Evolutionary conservation across 2,888 invertebrate genomes (phyloP).

Genomic region (Limenitis arthemis): DNA sequence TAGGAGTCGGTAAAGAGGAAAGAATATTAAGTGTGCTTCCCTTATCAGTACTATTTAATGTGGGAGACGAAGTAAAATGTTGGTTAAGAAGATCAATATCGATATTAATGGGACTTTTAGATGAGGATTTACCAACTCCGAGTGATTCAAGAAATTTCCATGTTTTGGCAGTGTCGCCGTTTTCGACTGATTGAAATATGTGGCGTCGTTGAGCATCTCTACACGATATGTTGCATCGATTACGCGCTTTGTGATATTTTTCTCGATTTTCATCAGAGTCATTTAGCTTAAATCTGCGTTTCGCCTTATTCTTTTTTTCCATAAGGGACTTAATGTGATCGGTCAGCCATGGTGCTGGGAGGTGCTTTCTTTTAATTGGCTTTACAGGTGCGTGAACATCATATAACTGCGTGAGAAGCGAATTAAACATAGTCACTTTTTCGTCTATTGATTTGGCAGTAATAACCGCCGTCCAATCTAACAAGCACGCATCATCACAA

Average conservation of each 20-base stretch:
- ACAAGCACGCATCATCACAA: constrained; percentile 1
- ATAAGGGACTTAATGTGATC: constrained; percentile 8
- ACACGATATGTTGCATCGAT: too few species aligned
- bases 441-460: too few species aligned
- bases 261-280: too few species aligned
- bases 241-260: too few species aligned
- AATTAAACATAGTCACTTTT: too few species aligned
- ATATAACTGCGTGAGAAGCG: constrained; percentile 5
- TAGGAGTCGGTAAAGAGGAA: not conserved
- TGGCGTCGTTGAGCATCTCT: too few species aligned
- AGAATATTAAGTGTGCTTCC: not conserved
- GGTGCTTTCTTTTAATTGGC: not conserved
- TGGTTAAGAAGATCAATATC: constrained; percentile 1
- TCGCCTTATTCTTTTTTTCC: constrained; percentile 9
- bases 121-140: not conserved
- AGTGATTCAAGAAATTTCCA: constrained; percentile 6
- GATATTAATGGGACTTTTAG: not conserved
- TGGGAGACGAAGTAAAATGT: not conserved
- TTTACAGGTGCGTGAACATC: constrained; percentile 16
- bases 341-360: constrained; percentile 5
- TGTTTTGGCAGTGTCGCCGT: not conserved
- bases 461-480: too few species aligned
- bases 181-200: too few species aligned
- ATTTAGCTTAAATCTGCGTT: constrained; percentile 3
- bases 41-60: not conserved